Evolutionary conservation across 2,888 invertebrate species (phyloP).

Genomic region (Tinea trinotella): DNA sequence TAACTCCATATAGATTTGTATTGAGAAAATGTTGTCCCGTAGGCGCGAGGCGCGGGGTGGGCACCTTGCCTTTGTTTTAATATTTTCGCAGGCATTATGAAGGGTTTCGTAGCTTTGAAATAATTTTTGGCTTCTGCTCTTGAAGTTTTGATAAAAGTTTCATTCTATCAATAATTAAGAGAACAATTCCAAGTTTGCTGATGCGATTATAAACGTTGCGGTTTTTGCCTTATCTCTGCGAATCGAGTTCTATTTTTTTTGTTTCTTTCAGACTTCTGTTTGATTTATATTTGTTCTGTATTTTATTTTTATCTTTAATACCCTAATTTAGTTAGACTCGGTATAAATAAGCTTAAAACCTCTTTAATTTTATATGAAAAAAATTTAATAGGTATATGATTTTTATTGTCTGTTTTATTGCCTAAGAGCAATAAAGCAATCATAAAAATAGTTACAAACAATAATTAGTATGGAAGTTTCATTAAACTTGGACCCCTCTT

Average conservation of each 20-base stretch:
- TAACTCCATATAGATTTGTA: constrained; percentile 38
- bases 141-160: constrained; percentile 73
- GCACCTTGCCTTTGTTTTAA: constrained; percentile 72
- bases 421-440: no score
- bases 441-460: no score
- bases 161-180: constrained; percentile 73
- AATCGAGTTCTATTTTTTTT: background rate
- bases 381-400: no score
- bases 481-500: constrained; percentile 13
- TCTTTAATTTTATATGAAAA: no score
- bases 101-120: constrained; percentile 71
- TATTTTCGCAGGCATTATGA: constrained; percentile 72
- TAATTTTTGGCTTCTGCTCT: constrained; percentile 69
- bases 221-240: constrained; percentile 30
- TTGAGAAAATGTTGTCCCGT: constrained; percentile 44
- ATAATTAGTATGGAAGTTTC: constrained; percentile 13
- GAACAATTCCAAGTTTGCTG: constrained; percentile 56
- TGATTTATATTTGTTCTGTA: background rate
- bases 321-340: no score
- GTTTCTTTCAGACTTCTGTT: background rate
- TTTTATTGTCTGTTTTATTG: no score
- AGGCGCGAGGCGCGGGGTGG: constrained; percentile 41
- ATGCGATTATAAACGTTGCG: constrained; percentile 65
- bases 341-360: no score
- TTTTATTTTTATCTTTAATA: no score